Evolutionary conservation across 1,140 invertebrate genomes (phyloP), one percentile per base, ranked within the genome.

Genomic region (Magallana gigas): DNA sequence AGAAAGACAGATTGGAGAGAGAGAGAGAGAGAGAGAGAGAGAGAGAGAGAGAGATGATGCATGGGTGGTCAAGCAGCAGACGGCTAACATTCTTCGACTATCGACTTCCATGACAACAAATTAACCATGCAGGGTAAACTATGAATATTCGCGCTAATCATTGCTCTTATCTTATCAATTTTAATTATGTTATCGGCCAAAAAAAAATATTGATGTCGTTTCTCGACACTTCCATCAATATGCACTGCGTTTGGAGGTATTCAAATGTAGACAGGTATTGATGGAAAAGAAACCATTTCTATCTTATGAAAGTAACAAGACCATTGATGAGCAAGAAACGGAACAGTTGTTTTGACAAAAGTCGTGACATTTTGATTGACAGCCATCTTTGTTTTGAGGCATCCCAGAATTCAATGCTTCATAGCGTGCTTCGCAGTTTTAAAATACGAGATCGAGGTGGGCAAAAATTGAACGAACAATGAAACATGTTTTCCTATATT

Each of bases 391-490:
- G 11, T 18, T 76, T 18, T 76, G 23, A 29, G 36, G 68, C 68
- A 76, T 76, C 68, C 11, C 36, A 29, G 23, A 18, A 76, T 18
- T 36, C 23, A 76, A 11, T 76, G 68, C 36, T 9, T 12, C 11
- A 76, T 12, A 29, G 29, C 12, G 68, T 76, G 23, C 29, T 76
- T 23, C 23, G 12, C 11, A 18, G 23, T 8, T 76, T 12, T 29
- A 36, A 29, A 7, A 29, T 76, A 76, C 36, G 23, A 36, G 60
- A 62, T 16, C 23, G 23, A 29, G 11, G 23, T 48, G 36, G 36
- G 36, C 23, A 76, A 76, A 18, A 76, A 29, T 36, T 76, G 68
- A 76, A 76, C 23, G 68, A 76, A 76, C 36, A 64, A 64, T 18
- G 60, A 18, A 64, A n/a, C 5, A 11, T 48, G 36, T 23, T 76